phyloP scores from a whole-genome alignment of 2,113 vertebrate genomes.

The Gila orcuttii region DNA sequence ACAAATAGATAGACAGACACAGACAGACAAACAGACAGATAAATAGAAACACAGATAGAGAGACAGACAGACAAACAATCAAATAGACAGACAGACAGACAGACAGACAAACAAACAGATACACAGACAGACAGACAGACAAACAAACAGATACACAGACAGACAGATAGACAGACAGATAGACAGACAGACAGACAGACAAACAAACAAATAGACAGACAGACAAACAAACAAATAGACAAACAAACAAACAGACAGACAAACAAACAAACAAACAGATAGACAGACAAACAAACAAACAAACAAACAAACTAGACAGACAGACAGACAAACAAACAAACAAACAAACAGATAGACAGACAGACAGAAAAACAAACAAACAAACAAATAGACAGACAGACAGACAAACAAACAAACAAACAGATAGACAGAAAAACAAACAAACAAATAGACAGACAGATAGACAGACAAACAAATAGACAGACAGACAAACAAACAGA shows the following conservation, averaged over 20 bases:
- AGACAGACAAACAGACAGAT: background rate
- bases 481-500: rapidly evolving
- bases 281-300: background rate
- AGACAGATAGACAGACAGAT: background rate
- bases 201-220: too few species aligned
- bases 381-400: too few species aligned
- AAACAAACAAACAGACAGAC: background rate
- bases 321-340: rapidly evolving
- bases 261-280: rapidly evolving
- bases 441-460: too few species aligned
- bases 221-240: rapidly evolving
- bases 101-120: background rate
- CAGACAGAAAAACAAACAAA: rapidly evolving
- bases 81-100: background rate
- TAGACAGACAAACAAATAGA: rapidly evolving
- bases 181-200: background rate
- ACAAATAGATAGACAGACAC: rapidly evolving
- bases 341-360: background rate
- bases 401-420: rapidly evolving
- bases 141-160: too few species aligned
- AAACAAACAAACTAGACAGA: background rate
- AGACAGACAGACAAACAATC: background rate
- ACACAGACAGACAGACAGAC: rapidly evolving
- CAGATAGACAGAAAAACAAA: rapidly evolving
- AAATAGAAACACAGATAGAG: rapidly evolving